phyloP scores from a whole-genome alignment of 2,113 vertebrate genomes.

The Gopherus flavomarginatus region DNA sequence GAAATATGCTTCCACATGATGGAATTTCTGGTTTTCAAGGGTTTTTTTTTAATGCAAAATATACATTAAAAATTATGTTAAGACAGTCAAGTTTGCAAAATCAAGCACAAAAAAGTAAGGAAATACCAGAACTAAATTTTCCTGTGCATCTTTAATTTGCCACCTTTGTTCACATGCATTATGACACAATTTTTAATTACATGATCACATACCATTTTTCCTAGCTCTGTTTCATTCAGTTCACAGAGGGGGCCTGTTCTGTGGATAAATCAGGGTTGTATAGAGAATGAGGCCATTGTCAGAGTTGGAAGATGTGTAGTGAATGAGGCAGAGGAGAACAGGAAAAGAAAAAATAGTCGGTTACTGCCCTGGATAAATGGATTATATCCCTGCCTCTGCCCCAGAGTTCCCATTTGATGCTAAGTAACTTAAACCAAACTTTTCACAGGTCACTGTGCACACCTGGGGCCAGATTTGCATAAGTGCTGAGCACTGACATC shows the following conservation, averaged over 20 bases:
- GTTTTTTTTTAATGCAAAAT: not conserved
- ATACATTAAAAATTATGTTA: not conserved
- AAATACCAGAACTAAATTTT: not conserved
- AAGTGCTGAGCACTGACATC: not conserved
- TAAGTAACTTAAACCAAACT: not conserved
- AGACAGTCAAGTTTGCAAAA: not conserved
- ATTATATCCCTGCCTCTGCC: not conserved
- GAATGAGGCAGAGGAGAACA: not conserved
- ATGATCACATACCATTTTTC: not conserved
- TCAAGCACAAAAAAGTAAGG: not conserved
- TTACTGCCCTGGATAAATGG: not conserved
- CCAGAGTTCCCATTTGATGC: not conserved
- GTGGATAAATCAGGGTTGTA: not conserved
- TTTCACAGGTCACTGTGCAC: not conserved
- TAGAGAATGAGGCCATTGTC: not conserved
- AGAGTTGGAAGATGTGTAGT: not conserved
- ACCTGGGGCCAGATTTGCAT: not conserved
- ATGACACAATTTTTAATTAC: not conserved
- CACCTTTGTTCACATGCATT: not conserved
- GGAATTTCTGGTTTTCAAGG: not conserved
- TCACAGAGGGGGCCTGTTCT: rapidly evolving
- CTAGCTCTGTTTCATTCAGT: not conserved
- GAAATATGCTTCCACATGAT: not conserved
- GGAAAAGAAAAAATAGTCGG: not conserved
- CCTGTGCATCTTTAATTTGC: not conserved